Percentiles rank a stretch among this genome's conserved stretches.
These are phyloP conservation scores for Ailurus styani DNA, from an alignment of 2,113 vertebrate species.

Conservation along the genomic window DNA sequence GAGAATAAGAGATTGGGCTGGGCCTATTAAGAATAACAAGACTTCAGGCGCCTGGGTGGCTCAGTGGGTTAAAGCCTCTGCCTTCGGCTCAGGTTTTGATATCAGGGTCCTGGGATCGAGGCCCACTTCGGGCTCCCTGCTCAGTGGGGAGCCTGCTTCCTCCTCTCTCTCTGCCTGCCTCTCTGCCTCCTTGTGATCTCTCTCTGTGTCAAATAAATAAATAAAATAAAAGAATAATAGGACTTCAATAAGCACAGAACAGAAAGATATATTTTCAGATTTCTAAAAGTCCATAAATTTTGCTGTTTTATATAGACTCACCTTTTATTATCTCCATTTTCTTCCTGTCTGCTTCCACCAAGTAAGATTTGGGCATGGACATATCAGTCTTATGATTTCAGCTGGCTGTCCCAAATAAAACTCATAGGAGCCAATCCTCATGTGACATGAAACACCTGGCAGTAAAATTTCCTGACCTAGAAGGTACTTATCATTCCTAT, in stretches of 20 bases:
- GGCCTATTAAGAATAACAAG: background rate
- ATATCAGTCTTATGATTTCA: background rate
- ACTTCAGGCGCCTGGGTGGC: too few relatives aligned
- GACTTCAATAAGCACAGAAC: background rate
- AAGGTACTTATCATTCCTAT: background rate
- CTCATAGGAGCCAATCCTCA: background rate
- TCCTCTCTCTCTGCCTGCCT: too few relatives aligned
- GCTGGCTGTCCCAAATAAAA: background rate
- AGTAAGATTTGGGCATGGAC: background rate
- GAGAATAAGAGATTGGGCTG: background rate
- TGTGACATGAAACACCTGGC: background rate
- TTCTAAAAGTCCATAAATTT: background rate
- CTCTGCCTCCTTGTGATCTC: too few relatives aligned
- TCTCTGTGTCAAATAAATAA: too few relatives aligned
- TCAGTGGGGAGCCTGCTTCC: too few relatives aligned
- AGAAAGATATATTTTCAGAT: background rate
- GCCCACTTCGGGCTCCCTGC: too few relatives aligned
- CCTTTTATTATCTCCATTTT: background rate
- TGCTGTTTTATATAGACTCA: background rate
- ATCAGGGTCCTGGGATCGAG: too few relatives aligned
- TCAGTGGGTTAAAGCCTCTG: too few relatives aligned
- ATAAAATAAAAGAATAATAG: background rate
- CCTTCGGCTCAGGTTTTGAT: too few relatives aligned
- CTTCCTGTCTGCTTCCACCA: background rate
- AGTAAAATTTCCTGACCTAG: background rate